phyloP scores from a whole-genome alignment of 2,888 invertebrate genomes.

The Sphinx pinastri region DNA sequence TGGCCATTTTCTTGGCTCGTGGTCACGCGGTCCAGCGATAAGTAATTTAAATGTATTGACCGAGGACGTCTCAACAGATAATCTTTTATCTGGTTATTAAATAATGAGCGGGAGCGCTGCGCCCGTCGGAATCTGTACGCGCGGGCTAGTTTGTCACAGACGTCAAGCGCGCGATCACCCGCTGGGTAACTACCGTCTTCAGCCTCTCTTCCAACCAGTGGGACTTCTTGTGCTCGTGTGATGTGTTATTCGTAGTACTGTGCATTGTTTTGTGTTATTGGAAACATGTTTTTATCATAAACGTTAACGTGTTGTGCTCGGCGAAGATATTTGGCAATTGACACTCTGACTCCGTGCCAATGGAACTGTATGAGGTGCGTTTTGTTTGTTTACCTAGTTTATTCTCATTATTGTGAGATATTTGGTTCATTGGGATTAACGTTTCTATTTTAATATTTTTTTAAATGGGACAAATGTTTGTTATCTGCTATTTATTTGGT shows the following conservation, averaged over 20 bases:
- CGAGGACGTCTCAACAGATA: constrained; percentile 77
- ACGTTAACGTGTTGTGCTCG: constrained; percentile 11
- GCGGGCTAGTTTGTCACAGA: constrained; percentile 51
- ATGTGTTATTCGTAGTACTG: constrained; percentile 7
- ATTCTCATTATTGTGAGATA: constrained; percentile 6
- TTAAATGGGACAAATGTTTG: not conserved
- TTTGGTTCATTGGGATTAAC: not conserved
- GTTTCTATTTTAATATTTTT: not conserved
- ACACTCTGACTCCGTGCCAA: constrained; percentile 24
- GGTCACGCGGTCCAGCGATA: constrained; percentile 54
- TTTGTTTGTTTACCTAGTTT: constrained; percentile 54
- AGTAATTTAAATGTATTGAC: constrained; percentile 70
- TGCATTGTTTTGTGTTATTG: constrained; percentile 1
- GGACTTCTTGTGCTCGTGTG: constrained; percentile 16
- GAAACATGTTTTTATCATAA: not conserved
- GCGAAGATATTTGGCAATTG: constrained; percentile 36
- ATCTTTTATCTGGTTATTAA: constrained; percentile 81
- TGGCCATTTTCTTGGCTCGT: constrained; percentile 40
- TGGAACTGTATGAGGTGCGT: constrained; percentile 49
- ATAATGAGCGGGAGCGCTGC: constrained; percentile 67
- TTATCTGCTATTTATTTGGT: no score
- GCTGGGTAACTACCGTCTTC: not conserved
- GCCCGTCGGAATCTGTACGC: constrained; percentile 51
- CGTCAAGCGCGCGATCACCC: constrained; percentile 34
- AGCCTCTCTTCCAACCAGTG: constrained; percentile 4